Percentiles rank a stretch among this genome's conserved stretches.
Evolutionary conservation across 1,140 invertebrate species (phyloP).

Genomic region (Lepidurus packardi): DNA sequence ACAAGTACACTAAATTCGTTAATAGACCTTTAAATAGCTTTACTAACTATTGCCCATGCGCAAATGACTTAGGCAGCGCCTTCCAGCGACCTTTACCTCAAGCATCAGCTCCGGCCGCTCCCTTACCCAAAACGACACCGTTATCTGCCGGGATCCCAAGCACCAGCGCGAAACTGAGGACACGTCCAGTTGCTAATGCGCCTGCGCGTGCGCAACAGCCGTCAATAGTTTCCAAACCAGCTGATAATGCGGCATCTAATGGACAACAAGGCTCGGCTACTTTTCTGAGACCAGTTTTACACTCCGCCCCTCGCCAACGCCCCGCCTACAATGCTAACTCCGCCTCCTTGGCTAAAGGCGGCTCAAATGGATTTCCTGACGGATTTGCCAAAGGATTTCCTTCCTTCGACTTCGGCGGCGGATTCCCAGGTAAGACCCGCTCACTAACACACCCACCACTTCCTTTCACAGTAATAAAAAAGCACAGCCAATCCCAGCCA

Average conservation of each 20-base stretch:
- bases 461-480: background rate
- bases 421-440: slow-evolving; percentile 24
- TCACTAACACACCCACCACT: background rate
- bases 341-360: background rate
- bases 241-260: background rate
- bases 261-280: background rate
- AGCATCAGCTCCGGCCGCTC: background rate
- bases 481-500: background rate
- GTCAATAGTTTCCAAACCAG: background rate
- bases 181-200: background rate
- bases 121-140: background rate
- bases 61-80: background rate
- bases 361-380: slow-evolving; percentile 25
- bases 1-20: background rate
- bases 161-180: background rate
- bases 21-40: background rate
- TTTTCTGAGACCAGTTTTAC: background rate
- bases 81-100: background rate
- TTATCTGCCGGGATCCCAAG: background rate
- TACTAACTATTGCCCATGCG: background rate
- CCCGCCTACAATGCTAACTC: background rate
- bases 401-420: slow-evolving; percentile 30
- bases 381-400: slow-evolving; percentile 33
- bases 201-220: background rate
- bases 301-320: background rate